Conservation (phyloP, 2,888 invertebrate genomes). For the Chirona hameri region DNA sequence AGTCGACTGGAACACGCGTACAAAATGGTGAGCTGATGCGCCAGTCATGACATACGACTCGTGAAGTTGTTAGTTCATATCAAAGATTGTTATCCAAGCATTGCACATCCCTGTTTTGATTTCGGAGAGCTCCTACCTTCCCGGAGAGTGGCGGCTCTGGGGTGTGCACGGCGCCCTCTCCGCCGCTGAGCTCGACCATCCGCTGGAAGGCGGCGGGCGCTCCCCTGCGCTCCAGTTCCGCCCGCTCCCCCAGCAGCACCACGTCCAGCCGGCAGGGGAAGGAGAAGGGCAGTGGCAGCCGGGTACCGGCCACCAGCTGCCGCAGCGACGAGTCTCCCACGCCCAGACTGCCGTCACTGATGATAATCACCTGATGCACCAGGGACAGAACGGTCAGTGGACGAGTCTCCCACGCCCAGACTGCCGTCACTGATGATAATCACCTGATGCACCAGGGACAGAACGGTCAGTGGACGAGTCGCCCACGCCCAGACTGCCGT, state of each 20-base stretch:
- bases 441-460: background rate
- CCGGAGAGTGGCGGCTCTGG: constrained; percentile 56
- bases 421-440: constrained; percentile 6
- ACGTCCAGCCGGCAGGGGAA: constrained; percentile 73
- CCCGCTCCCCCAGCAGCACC: constrained; percentile 47
- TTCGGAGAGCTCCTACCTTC: constrained; percentile 39
- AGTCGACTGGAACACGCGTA: constrained; percentile 42
- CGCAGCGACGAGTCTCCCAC: constrained; percentile 61
- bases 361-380: constrained; percentile 57
- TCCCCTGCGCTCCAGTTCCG: constrained; percentile 38
- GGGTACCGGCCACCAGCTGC: constrained; percentile 45
- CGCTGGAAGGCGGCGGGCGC: constrained; percentile 70
- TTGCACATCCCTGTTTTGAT: background rate
- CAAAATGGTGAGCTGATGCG: no score
- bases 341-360: constrained; percentile 73
- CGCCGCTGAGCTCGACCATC: constrained; percentile 69
- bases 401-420: background rate
- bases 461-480: constrained; percentile 37
- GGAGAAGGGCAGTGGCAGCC: constrained; percentile 70
- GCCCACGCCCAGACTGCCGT: no score
- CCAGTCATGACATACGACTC: no score
- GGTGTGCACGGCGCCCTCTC: constrained; percentile 56
- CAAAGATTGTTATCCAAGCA: background rate
- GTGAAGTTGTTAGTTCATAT: background rate
- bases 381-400: background rate